Conservation (phyloP, 2,797 vertebrate genomes). For the Linurgus olivaceus region DNA sequence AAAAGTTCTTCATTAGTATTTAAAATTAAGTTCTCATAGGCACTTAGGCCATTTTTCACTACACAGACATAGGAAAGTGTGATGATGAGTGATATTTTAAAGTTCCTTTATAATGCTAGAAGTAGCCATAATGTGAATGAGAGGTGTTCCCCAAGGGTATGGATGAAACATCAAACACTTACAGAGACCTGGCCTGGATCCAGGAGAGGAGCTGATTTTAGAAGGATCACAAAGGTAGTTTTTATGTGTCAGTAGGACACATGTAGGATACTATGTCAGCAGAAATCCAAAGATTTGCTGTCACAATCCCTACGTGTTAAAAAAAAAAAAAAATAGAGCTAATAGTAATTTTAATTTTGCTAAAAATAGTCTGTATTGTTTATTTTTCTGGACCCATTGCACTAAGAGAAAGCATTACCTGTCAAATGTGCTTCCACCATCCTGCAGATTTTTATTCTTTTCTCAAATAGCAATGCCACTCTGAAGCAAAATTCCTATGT, state of each 20-base stretch:
- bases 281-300: not conserved
- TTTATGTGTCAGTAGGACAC: not conserved
- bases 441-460: not conserved
- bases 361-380: not conserved
- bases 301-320: not conserved
- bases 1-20: not conserved
- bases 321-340: rapidly evolving
- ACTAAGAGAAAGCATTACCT: not conserved
- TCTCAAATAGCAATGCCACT: not conserved
- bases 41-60: not conserved
- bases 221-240: not conserved
- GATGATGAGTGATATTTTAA: not conserved
- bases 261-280: not conserved
- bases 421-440: not conserved
- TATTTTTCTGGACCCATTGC: not conserved
- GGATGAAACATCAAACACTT: not conserved
- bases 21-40: not conserved
- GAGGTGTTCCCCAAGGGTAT: not conserved
- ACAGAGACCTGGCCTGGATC: not conserved
- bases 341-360: not conserved
- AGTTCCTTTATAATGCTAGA: not conserved
- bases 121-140: not conserved
- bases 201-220: not conserved
- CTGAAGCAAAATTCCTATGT: not conserved
- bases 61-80: not conserved